A percentile compares a stretch with the other conserved stretches of the same genome.
Evolutionary conservation across 64 coral and sea anemone species (phyloP).

Genomic region (Platygyra sinensis): DNA sequence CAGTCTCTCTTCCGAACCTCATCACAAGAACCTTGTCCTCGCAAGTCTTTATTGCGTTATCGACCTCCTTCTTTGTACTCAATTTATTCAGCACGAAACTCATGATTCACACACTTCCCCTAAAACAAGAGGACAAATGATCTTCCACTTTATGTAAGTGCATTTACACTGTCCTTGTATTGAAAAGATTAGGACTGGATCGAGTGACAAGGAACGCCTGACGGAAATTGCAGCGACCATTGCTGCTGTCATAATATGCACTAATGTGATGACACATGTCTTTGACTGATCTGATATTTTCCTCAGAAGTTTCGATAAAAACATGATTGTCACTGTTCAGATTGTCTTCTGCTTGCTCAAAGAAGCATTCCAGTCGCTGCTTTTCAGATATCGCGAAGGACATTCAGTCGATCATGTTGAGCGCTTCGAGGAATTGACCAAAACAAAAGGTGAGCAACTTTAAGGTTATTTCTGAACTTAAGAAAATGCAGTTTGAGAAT

Average conservation of each 20-base stretch:
- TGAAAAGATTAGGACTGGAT: background rate
- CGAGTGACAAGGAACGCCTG: conserved; percentile 19
- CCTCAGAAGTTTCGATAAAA: background rate
- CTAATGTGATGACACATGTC: background rate
- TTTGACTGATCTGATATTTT: background rate
- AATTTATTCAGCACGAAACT: conserved; percentile 86
- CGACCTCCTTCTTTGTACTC: conserved; percentile 84
- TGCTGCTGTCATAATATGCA: background rate
- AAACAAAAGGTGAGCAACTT: too few relatives aligned
- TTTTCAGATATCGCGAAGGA: background rate
- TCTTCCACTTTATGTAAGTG: background rate
- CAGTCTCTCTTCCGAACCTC: conserved; percentile 85
- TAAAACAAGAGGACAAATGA: background rate
- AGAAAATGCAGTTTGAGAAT: too few relatives aligned
- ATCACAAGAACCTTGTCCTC: conserved; percentile 98
- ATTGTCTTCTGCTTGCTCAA: background rate
- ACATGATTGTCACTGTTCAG: conserved; percentile 29
- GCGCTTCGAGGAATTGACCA: too few relatives aligned
- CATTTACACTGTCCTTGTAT: background rate
- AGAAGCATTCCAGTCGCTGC: background rate
- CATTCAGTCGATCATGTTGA: background rate
- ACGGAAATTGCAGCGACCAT: background rate
- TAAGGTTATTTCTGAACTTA: too few relatives aligned
- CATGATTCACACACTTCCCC: conserved; percentile 20
- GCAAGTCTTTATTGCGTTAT: conserved; percentile 88